Evolutionary conservation across 1,140 invertebrate species (phyloP).

Genomic region (Drosophila biarmipes): DNA sequence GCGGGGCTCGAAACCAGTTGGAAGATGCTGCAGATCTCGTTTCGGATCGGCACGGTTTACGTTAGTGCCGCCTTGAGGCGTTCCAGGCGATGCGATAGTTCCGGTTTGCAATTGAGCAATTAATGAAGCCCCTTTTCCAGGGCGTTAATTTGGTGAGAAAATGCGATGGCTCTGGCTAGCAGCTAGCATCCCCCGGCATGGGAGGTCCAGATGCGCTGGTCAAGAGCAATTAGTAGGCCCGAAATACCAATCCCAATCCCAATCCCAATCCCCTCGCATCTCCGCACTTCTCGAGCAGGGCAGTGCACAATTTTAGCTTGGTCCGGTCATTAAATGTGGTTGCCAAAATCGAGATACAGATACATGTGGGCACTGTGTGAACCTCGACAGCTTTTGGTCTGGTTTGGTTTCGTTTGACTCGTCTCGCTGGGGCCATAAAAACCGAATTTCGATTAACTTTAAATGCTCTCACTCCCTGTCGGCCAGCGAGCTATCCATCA

Average conservation of each 20-base stretch:
- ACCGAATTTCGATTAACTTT: slow-evolving; percentile 72
- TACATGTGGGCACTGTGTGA: slow-evolving; percentile 52
- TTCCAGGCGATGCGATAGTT: slow-evolving; percentile 48
- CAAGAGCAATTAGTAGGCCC: slow-evolving; percentile 33
- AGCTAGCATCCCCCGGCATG: slow-evolving; percentile 15
- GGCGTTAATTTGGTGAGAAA: slow-evolving; percentile 74
- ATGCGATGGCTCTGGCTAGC: slow-evolving; percentile 30
- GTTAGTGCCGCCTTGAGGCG: slow-evolving; percentile 31
- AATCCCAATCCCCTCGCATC: slow-evolving; percentile 7
- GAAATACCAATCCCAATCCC: slow-evolving; percentile 11
- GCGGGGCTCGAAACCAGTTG: slow-evolving; percentile 42
- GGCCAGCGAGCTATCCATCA: slow-evolving; percentile 63
- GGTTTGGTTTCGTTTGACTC: slow-evolving; percentile 2
- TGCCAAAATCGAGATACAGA: slow-evolving; percentile 44
- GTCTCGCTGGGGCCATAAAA: slow-evolving; percentile 56
- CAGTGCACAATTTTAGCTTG: slow-evolving; percentile 31
- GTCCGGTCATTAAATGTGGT: slow-evolving; percentile 47
- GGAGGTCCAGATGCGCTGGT: slow-evolving; percentile 50
- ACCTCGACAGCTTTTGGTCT: slow-evolving; percentile 62
- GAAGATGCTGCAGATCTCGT: slow-evolving; percentile 67
- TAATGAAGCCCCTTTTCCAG: slow-evolving; percentile 61
- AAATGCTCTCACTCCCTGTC: slow-evolving; percentile 34
- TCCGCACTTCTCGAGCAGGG: background rate
- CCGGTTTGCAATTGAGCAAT: slow-evolving; percentile 79
- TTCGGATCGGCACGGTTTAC: slow-evolving; percentile 17